Conservation (phyloP, 1,140 invertebrate species). For the Coboldia fuscipes region DNA sequence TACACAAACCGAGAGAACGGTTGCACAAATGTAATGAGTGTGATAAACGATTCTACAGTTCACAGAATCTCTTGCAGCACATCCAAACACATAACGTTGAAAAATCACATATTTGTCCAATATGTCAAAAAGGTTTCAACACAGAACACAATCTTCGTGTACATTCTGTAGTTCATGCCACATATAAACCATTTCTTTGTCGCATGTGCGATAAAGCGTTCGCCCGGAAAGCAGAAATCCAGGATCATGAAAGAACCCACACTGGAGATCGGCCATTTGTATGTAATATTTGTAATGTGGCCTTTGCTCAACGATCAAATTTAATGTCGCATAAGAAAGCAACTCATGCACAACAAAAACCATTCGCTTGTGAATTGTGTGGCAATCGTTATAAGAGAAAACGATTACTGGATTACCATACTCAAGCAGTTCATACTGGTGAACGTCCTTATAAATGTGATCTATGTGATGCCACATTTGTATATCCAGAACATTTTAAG, state of each 20-base stretch:
- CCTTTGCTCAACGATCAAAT: constrained; percentile 55
- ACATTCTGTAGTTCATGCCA: constrained; percentile 39
- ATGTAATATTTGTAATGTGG: constrained; percentile 58
- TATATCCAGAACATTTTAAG: constrained; percentile 65
- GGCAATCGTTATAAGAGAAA: constrained; percentile 51
- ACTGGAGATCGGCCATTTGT: constrained; percentile 48
- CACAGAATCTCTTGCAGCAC: constrained; percentile 51
- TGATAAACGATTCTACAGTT: constrained; percentile 48
- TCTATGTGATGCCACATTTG: constrained; percentile 51
- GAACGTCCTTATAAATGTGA: constrained; percentile 54
- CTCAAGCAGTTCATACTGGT: constrained; percentile 58
- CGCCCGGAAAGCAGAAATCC: constrained; percentile 47
- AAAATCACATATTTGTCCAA: constrained; percentile 46
- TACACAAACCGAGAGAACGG: constrained; percentile 37
- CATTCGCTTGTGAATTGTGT: constrained; percentile 43
- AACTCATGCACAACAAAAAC: constrained; percentile 56
- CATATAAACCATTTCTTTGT: constrained; percentile 47
- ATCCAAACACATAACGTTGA: constrained; percentile 43
- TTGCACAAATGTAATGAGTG: constrained; percentile 44
- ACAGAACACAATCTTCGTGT: constrained; percentile 54
- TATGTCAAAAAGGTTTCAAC: constrained; percentile 56
- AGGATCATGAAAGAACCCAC: constrained; percentile 60
- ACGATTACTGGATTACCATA: constrained; percentile 55
- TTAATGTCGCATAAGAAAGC: constrained; percentile 55
- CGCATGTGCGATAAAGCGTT: constrained; percentile 49